Conservation (phyloP, 2,797 vertebrate genomes). For the Phataginus tetradactyla region DNA sequence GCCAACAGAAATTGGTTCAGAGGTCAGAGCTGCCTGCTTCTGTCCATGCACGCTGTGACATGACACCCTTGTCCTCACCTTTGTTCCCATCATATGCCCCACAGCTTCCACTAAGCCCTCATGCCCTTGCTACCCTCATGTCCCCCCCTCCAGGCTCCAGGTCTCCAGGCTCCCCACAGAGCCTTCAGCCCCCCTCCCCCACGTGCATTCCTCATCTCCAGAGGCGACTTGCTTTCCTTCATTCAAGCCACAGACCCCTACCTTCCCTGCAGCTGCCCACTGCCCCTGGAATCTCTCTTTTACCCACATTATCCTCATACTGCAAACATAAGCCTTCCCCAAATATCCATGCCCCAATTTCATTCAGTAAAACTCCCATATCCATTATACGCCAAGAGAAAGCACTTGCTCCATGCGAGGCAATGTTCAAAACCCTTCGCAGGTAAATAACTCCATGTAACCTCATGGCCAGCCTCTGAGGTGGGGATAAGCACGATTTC, state of each 20-base stretch:
- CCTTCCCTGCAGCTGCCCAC: no score
- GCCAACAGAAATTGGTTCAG: neutral
- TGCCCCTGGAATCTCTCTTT: neutral
- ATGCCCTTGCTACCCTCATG: neutral
- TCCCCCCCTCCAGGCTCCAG: neutral
- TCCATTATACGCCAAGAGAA: neutral
- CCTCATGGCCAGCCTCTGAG: neutral
- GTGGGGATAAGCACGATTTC: neutral
- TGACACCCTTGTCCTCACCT: neutral
- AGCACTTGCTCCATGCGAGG: fast-evolving
- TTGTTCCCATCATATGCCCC: neutral
- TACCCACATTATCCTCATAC: neutral
- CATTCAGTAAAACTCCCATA: no score
- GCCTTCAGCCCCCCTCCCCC: neutral
- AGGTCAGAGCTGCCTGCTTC: neutral
- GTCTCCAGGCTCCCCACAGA: neutral
- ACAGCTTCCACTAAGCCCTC: neutral
- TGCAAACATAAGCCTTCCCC: neutral
- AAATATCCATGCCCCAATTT: neutral
- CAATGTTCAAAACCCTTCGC: neutral
- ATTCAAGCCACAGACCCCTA: neutral
- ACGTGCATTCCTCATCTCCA: neutral
- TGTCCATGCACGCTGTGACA: neutral
- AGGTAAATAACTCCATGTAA: neutral
- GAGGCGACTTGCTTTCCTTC: neutral